These are phyloP conservation scores for Drosophila tani DNA, from an alignment of 1,140 invertebrate genomes.

Conservation along the genomic window DNA sequence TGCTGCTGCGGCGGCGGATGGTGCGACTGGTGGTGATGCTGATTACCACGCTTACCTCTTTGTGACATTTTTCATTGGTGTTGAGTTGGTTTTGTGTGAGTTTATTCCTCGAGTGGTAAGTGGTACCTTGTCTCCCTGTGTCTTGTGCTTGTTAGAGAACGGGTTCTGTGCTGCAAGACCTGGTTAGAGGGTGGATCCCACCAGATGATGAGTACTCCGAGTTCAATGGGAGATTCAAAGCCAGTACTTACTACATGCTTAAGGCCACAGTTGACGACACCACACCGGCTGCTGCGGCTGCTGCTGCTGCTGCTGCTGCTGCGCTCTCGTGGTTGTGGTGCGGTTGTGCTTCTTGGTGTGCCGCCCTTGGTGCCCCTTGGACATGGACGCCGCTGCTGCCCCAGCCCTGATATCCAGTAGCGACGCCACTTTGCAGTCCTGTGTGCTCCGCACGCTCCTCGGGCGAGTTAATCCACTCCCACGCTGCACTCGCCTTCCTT, in stretches of 20 bases:
- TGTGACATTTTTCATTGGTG: constrained; percentile 85
- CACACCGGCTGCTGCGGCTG: constrained; percentile 77
- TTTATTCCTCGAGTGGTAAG: constrained; percentile 59
- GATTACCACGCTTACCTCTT: constrained; percentile 85
- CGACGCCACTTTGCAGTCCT: constrained; percentile 80
- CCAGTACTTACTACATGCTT: constrained; percentile 81
- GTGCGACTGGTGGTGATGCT: constrained; percentile 68
- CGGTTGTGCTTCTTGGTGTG: constrained; percentile 36
- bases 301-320: constrained; percentile 63
- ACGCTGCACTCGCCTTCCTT: constrained; percentile 38
- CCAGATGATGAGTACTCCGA: not conserved
- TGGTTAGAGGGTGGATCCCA: not conserved
- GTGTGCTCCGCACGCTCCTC: constrained; percentile 63
- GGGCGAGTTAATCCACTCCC: constrained; percentile 59
- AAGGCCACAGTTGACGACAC: constrained; percentile 83
- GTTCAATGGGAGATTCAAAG: not conserved
- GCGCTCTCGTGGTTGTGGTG: constrained; percentile 59
- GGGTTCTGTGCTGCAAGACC: constrained; percentile 46
- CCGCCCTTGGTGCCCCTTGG: constrained; percentile 47
- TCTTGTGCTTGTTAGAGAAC: constrained; percentile 46
- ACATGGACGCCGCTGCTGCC: constrained; percentile 82
- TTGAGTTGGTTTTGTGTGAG: constrained; percentile 71
- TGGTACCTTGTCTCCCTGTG: constrained; percentile 39
- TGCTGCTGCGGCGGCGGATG: constrained; percentile 79
- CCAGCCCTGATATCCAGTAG: constrained; percentile 75